Evolutionary conservation across 2,113 vertebrate species (phyloP).

Genomic region (Cyanistes caeruleus): DNA sequence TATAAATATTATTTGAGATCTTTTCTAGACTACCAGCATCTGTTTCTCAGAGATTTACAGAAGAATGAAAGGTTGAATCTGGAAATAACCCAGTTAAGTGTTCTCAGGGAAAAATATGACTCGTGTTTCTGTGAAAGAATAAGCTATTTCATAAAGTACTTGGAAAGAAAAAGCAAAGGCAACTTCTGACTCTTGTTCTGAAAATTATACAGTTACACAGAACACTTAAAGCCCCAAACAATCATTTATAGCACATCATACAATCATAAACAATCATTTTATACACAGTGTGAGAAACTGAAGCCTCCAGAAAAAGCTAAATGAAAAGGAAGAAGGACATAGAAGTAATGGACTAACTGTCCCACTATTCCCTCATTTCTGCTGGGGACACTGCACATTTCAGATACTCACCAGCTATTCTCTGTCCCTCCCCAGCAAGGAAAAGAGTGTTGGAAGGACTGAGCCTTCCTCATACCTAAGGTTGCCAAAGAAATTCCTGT

Average conservation of each 20-base stretch:
- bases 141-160: background rate
- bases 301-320: background rate
- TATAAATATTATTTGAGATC: background rate
- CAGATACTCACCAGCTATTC: background rate
- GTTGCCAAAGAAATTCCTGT: background rate
- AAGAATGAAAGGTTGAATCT: background rate
- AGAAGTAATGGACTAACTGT: background rate
- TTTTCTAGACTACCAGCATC: background rate
- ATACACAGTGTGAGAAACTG: background rate
- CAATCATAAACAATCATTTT: too few species aligned
- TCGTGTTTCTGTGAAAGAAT: background rate
- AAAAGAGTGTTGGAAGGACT: background rate
- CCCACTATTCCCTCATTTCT: background rate
- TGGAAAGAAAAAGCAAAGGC: constrained; percentile 6
- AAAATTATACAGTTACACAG: constrained; percentile 7
- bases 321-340: constrained; percentile 3
- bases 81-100: background rate
- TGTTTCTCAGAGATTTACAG: background rate
- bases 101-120: background rate
- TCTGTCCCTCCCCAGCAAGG: background rate
- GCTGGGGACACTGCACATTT: background rate
- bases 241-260: background rate
- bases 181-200: constrained; percentile 31
- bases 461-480: background rate
- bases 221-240: background rate